Percentiles rank a stretch among this genome's conserved stretches.
phyloP scores from a whole-genome alignment of 2,113 vertebrate genomes.

The Serinus canaria region DNA sequence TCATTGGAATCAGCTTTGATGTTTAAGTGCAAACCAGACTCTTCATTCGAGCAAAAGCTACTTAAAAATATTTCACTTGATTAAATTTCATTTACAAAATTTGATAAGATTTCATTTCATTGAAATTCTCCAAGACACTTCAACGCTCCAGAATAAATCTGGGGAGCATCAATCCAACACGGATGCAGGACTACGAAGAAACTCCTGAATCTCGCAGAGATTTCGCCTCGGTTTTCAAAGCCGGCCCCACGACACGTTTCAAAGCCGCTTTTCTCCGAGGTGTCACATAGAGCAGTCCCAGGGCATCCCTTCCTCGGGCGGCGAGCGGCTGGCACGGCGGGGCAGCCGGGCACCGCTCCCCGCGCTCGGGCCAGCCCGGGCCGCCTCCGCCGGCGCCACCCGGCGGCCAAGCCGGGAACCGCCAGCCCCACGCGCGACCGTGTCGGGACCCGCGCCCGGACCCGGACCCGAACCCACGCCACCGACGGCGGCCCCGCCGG shows the following conservation, averaged over 20 bases:
- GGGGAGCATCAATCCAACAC: neutral
- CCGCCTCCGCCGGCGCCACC: neutral
- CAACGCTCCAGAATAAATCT: accelerated
- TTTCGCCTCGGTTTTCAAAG: neutral
- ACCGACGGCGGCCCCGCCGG: neutral
- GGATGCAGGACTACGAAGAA: neutral
- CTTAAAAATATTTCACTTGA: neutral
- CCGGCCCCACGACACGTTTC: accelerated
- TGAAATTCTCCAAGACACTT: neutral
- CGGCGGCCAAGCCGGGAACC: too few species aligned
- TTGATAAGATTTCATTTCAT: neutral
- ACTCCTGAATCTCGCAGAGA: neutral
- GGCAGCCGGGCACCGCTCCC: neutral
- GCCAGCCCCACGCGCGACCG: too few species aligned
- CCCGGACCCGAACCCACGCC: too few species aligned
- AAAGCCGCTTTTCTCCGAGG: accelerated
- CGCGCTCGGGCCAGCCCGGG: neutral
- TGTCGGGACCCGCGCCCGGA: too few species aligned
- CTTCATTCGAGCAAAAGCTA: neutral
- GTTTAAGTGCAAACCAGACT: neutral
- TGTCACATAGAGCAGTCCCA: accelerated
- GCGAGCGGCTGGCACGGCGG: neutral
- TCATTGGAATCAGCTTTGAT: neutral
- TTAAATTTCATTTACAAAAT: neutral
- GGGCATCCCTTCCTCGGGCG: accelerated